These are phyloP conservation scores for Leucophenga varia DNA, from an alignment of 1,140 invertebrate genomes.

Conservation along the genomic window DNA sequence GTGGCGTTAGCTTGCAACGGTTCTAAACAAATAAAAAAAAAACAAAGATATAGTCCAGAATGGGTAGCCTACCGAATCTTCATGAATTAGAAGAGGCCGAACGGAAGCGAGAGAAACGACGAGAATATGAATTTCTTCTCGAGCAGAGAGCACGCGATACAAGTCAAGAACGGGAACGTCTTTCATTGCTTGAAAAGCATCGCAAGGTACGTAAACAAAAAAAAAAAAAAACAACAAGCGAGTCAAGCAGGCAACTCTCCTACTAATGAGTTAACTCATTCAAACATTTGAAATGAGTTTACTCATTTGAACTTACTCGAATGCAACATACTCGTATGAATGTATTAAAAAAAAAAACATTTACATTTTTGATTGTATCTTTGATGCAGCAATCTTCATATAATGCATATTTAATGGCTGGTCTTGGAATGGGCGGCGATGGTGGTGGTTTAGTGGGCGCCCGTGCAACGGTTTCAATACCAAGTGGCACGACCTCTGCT, in stretches of 20 bases:
- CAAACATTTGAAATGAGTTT: neutral
- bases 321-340: too few relatives aligned
- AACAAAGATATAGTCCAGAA: too few relatives aligned
- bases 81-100: constrained; percentile 59
- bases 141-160: constrained; percentile 44
- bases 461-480: constrained; percentile 7
- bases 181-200: constrained; percentile 37
- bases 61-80: constrained; percentile 67
- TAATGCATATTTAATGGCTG: constrained; percentile 46
- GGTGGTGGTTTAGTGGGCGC: constrained; percentile 27
- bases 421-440: constrained; percentile 44
- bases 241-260: too few relatives aligned
- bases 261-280: neutral
- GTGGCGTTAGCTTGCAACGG: too few relatives aligned
- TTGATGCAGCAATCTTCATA: constrained; percentile 47
- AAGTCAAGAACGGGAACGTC: constrained; percentile 45
- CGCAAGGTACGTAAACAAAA: constrained; percentile 36
- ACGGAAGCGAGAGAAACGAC: constrained; percentile 48
- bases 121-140: constrained; percentile 49
- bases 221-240: neutral
- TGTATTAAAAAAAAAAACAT: too few relatives aligned
- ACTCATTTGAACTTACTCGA: too few relatives aligned
- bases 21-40: too few relatives aligned
- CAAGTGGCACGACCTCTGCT: constrained; percentile 8
- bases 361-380: too few relatives aligned